Base-by-base conservation (phyloP, 2,888 invertebrate species). In the Hoplodrina blanda region DNA sequence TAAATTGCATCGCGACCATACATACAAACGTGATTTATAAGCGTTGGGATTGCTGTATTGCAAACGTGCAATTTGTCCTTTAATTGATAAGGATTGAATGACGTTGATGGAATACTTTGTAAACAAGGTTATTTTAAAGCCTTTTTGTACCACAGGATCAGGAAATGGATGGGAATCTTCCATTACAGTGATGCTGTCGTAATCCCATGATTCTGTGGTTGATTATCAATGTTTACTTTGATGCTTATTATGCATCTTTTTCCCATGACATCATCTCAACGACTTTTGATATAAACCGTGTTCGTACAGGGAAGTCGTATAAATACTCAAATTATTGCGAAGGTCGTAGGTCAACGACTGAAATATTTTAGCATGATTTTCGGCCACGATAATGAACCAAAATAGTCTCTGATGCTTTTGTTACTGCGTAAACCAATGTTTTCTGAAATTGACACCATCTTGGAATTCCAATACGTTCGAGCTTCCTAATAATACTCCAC, bases 11-110 rank as follows among this genome's bases (percentile, higher is more conserved):
- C 37, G 37, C 19, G 20, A 30, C 11, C 62, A n/a, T 59, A 54
- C 61, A 37, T 55, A 56, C 2, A 19, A 53, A 62, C 60, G 62
- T 70, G 76, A 80, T 80, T 65, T 77, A 80, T 60, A 50, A 19
- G n/a, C 54, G 50, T 62, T 57, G 19, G 15, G 41, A 69, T 74
- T 75, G 69, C 11, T 37, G 46, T 15, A 46, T 33, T 74, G 20
- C 25, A 11, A 33, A 56, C 37, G 46, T 50, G n/a, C 13, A 53
- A 44, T 66, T 62, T 69, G 62, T 57, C 65, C 62, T 76, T 74
- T 46, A 52, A 62, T 55, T 78, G 65, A 76, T 70, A 76, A 56
- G 50, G 53, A 19, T 37, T 37, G 62, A 20, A 55, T 61, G 62
- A 56, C 53, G 41, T 17, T 60, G 25, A 11, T 56, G 41, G 62